A percentile compares a stretch with the other conserved stretches of the same genome.
Evolutionary conservation across 1,140 invertebrate species (phyloP).

Genomic region (Triops cancriformis): DNA sequence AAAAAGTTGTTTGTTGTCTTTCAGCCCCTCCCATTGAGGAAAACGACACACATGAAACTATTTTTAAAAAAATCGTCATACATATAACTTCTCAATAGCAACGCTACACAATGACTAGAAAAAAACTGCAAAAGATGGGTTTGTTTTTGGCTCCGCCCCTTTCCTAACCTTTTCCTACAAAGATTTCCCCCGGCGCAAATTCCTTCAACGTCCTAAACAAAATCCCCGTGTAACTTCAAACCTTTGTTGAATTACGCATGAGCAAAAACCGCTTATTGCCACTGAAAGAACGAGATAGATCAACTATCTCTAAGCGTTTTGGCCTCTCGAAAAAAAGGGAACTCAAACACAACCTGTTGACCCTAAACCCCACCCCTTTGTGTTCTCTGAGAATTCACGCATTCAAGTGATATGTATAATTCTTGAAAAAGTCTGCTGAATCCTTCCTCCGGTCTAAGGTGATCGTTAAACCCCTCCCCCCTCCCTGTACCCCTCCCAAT

Average conservation of each 20-base stretch:
- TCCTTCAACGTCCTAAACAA: not conserved
- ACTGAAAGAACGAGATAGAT: constrained; percentile 3
- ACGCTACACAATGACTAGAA: not conserved
- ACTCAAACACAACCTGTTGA: not conserved
- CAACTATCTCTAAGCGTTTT: constrained; percentile 10
- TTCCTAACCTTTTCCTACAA: not conserved
- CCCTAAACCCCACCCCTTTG: not conserved
- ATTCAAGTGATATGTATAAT: not conserved
- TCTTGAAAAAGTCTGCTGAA: not conserved
- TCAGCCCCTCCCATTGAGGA: not conserved
- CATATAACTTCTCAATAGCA: not conserved
- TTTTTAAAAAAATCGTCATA: not conserved
- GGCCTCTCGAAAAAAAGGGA: not conserved
- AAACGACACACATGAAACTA: not conserved
- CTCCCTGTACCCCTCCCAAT: not conserved
- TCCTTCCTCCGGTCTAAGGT: not conserved
- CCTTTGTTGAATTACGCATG: not conserved
- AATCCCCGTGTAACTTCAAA: not conserved
- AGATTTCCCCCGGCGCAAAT: too few relatives aligned
- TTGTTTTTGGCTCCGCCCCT: constrained; percentile 12
- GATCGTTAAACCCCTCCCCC: not conserved
- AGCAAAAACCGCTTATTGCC: constrained; percentile 3
- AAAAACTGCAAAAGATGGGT: constrained; percentile 6
- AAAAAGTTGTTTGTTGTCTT: not conserved
- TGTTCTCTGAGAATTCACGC: not conserved